Conservation (phyloP, 2,113 vertebrate species). For the Micronisus gabar region DNA sequence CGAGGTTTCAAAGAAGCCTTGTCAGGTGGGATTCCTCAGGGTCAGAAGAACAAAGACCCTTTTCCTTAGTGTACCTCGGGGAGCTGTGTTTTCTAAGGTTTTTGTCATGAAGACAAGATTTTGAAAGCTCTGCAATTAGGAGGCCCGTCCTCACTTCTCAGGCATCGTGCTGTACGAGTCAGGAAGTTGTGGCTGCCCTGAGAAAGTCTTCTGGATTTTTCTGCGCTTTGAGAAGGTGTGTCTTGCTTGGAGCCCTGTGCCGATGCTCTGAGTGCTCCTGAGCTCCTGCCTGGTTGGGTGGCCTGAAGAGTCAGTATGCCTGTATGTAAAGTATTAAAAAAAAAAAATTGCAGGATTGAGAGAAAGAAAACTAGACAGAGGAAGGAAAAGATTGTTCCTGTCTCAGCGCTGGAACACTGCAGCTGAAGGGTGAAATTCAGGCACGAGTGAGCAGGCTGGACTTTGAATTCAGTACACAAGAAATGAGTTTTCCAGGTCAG, state of each 20-base stretch:
- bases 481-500: slow-evolving; percentile 35
- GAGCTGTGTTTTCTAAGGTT: neutral
- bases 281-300: neutral
- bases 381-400: neutral
- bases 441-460: neutral
- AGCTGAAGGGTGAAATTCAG: neutral
- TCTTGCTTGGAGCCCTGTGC: neutral
- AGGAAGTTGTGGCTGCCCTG: neutral
- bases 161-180: neutral
- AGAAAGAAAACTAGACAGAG: neutral
- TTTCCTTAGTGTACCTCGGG: neutral
- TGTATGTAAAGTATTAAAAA: neutral
- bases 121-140: neutral
- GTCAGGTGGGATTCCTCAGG: neutral
- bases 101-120: neutral
- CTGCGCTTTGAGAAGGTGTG: neutral
- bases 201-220: neutral
- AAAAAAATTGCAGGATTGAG: neutral
- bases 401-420: neutral
- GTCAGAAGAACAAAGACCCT: neutral
- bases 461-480: neutral
- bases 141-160: neutral
- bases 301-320: neutral
- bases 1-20: neutral
- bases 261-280: neutral